Percentiles rank a stretch among this genome's conserved stretches.
phyloP scores from a whole-genome alignment of 1,140 invertebrate species.

The Meloidogyne exigua region DNA sequence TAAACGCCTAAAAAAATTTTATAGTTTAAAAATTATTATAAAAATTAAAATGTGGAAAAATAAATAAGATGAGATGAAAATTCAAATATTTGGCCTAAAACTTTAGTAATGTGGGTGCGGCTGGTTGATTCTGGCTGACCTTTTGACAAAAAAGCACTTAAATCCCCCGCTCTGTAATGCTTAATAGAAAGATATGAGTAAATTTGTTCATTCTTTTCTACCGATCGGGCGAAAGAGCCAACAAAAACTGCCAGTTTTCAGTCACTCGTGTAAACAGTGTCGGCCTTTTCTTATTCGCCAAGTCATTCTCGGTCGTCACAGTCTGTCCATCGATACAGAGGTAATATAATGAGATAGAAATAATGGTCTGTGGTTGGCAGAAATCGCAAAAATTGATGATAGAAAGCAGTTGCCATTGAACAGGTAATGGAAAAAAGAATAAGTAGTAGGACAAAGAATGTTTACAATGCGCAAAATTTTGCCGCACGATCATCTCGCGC shows the following conservation, averaged over 20 bases:
- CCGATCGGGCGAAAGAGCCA: not conserved
- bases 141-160: not conserved
- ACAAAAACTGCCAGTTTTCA: not conserved
- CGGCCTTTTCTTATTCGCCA: not conserved
- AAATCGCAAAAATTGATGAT: not conserved
- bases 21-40: not conserved
- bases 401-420: constrained; percentile 1
- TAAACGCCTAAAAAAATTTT: not conserved
- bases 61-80: not conserved
- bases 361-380: constrained; percentile 4
- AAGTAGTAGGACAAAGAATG: not conserved
- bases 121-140: not conserved
- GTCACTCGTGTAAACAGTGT: not conserved
- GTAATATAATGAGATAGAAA: not conserved
- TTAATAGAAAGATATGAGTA: no score
- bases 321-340: not conserved
- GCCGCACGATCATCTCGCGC: constrained; percentile 6
- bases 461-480: constrained; percentile 17
- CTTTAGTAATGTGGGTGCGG: not conserved
- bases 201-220: not conserved
- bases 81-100: not conserved
- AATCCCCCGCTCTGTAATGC: no score
- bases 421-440: not conserved
- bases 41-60: not conserved
- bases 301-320: not conserved